A percentile compares a stretch with the other conserved stretches of the same genome.
Evolutionary conservation across 2,797 vertebrate species (phyloP).

Genomic region (Rhinella marina): DNA sequence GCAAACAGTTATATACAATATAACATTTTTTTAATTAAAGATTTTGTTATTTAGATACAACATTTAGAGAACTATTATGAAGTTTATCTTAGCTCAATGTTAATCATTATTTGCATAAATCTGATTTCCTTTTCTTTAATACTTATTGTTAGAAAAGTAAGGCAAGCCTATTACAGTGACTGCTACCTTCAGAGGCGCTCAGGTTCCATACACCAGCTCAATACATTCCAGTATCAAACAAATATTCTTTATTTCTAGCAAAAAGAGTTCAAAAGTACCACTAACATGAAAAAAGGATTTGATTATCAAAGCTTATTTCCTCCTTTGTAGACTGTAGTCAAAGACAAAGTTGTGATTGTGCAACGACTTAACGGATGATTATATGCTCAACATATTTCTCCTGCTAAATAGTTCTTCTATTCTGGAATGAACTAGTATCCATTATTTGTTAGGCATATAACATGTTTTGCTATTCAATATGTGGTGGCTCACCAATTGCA

Average conservation of each 20-base stretch:
- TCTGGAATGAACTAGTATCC: neutral
- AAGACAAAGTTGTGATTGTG: constrained; percentile 24
- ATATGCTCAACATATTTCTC: neutral
- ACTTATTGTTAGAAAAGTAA: neutral
- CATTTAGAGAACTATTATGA: neutral
- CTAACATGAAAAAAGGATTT: constrained; percentile 19
- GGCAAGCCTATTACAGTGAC: neutral
- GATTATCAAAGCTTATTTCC: constrained; percentile 29
- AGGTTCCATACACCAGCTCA: neutral
- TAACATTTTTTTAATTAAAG: neutral
- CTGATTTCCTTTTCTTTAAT: neutral
- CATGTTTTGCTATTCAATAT: neutral
- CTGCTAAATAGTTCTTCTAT: neutral
- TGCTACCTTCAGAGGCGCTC: neutral
- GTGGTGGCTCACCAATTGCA: no score
- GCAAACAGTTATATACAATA: no score
- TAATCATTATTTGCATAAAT: constrained; percentile 2
- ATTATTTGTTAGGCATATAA: neutral
- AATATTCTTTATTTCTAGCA: constrained; percentile 36
- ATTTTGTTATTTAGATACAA: neutral
- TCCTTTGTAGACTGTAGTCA: constrained; percentile 13
- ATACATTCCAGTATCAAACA: constrained; percentile 17
- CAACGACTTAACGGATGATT: constrained; percentile 4
- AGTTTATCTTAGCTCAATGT: neutral
- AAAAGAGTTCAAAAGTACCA: constrained; percentile 16